A percentile compares a stretch with the other conserved stretches of the same genome.
Conservation (phyloP, 2,113 vertebrate species). For the Scomber colias region DNA sequence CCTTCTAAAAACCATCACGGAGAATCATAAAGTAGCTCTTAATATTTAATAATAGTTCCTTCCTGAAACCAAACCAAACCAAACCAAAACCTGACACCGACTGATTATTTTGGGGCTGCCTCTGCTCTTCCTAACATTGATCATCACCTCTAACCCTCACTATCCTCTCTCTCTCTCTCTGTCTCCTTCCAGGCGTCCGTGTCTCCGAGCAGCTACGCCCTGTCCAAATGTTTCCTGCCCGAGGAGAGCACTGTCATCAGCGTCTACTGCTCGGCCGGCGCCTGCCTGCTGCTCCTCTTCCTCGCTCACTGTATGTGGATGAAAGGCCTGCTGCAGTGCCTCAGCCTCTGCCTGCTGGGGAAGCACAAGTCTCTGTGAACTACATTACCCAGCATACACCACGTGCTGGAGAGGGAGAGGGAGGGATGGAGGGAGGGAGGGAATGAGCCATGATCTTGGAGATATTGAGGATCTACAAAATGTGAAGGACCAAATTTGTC, state of each 20-base stretch:
- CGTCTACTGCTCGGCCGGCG: slow-evolving; percentile 85
- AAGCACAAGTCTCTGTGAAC: slow-evolving; percentile 88
- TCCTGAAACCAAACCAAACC: too few species aligned
- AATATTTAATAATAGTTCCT: too few species aligned
- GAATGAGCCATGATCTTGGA: neutral
- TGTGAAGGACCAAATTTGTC: slow-evolving; percentile 8
- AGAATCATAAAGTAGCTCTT: too few species aligned
- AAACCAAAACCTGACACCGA: too few species aligned
- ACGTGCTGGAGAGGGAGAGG: neutral
- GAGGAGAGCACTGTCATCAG: slow-evolving; percentile 89
- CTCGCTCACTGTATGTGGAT: slow-evolving; percentile 83
- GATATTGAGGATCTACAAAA: slow-evolving; percentile 43
- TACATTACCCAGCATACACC: slow-evolving; percentile 59
- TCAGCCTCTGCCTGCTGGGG: slow-evolving; percentile 87
- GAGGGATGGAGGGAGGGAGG: too few species aligned
- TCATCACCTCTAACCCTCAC: neutral
- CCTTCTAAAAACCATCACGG: too few species aligned
- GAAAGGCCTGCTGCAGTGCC: slow-evolving; percentile 83
- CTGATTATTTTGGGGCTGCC: too few species aligned
- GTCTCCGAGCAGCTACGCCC: slow-evolving; percentile 83
- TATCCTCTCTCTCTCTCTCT: neutral
- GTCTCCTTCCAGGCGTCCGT: slow-evolving; percentile 85
- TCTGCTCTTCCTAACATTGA: too few species aligned
- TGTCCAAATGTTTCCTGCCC: slow-evolving; percentile 93
- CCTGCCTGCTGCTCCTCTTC: slow-evolving; percentile 80